Base-by-base conservation (phyloP, 2,888 invertebrate genomes). In the Euzetes globulus region DNA sequence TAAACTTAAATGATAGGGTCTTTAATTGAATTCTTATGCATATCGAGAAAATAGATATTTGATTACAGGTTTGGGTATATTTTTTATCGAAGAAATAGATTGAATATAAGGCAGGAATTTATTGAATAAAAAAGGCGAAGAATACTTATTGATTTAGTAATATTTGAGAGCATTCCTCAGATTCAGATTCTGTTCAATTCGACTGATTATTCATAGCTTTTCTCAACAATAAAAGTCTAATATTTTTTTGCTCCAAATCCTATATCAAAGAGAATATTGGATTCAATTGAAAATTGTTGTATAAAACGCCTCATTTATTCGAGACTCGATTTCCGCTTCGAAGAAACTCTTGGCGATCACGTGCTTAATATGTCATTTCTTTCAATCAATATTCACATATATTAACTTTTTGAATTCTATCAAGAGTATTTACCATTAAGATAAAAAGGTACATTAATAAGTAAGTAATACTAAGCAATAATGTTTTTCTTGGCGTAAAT, bases 131-230 rank as follows among this genome's bases (percentile, higher is more conserved):
- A 47, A 58, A 58, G 58, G 58, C 27, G 58, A 58, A 52, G 27
- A 25, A 58, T 11, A 50, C 22, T 55, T 63, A 63, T 63, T 33
- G 63, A 63, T 63, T 63, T 29, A 4, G 29, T 27, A 33, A 63
- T 33, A 33, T 55, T 55, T 22, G 19, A 29, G 6, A 7, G 29
- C 63, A 63, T 33, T 63, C 63, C 27, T 33, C 19, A 63, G 27
- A 63, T 33, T 63, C 13, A 58, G 29, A 58, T 58, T 25, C 19
- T 25, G 33, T 22, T 33, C 63, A 33, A 60, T 60, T 27, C 11
- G n/a, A 63, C 63, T 63, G 29, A 63, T 63, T 63, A 63, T 63
- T 63, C 33, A 17, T 22, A 33, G 27, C 9, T 29, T 58, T 58
- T 55, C 19, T 5, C 17, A 1, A 27, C 13, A 58, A 27, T 33